Percentiles rank a stretch among this genome's conserved stretches.
phyloP scores from a whole-genome alignment of 64 coral and sea anemone genomes.

The Pachyseris speciosa region DNA sequence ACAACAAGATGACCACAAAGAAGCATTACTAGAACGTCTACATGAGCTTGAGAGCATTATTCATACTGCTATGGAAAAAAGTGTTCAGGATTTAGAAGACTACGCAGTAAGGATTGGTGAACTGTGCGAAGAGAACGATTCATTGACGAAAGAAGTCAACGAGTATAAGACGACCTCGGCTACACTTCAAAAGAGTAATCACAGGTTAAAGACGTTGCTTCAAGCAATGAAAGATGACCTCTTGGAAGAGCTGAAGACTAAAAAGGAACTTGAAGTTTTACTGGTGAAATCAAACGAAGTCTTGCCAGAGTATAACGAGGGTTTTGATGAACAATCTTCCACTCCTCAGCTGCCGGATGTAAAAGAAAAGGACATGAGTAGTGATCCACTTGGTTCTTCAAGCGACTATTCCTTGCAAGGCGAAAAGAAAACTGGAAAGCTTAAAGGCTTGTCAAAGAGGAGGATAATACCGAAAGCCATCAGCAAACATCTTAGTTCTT shows the following conservation, averaged over 20 bases:
- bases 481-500: not conserved
- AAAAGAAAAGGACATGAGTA: not conserved
- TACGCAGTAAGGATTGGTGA: not conserved
- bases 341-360: not conserved
- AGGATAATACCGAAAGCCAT: not conserved
- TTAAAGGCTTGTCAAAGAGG: not conserved
- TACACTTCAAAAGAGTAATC: not conserved
- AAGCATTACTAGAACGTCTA: not conserved
- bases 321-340: slow-evolving; percentile 8
- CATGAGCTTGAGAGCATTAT: not conserved
- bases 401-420: not conserved
- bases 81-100: not conserved
- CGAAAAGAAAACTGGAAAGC: not conserved
- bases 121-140: not conserved
- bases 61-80: not conserved
- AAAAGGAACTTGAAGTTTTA: slow-evolving; percentile 23
- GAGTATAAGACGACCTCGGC: not conserved
- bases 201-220: not conserved
- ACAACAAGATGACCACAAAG: not conserved
- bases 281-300: not conserved
- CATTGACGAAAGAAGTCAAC: not conserved
- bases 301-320: not conserved
- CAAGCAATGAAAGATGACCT: slow-evolving; percentile 22
- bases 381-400: not conserved
- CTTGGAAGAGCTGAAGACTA: slow-evolving; percentile 5